These are phyloP conservation scores for Cathartes aura DNA, from an alignment of 2,113 vertebrate genomes.

Conservation along the genomic window DNA sequence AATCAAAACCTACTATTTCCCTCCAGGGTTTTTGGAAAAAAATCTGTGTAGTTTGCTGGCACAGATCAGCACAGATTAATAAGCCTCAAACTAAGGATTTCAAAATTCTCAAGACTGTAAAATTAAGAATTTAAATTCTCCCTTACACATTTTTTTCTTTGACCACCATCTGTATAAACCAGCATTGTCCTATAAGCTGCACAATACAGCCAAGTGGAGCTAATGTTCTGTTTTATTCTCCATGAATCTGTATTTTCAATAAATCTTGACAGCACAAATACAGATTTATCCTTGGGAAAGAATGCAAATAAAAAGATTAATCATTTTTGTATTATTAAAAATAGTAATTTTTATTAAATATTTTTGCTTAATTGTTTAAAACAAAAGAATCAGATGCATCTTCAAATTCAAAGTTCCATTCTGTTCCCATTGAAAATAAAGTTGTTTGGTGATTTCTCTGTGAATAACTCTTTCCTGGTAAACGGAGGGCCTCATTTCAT, in stretches of 20 bases:
- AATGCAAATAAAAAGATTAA: not conserved
- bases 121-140: not conserved
- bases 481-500: not conserved
- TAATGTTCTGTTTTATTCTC: not conserved
- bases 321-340: not conserved
- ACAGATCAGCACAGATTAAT: not conserved
- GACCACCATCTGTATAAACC: not conserved
- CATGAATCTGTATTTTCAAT: not conserved
- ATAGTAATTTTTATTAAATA: accelerated
- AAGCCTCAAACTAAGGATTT: not conserved
- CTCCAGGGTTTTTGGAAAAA: not conserved
- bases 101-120: not conserved
- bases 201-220: not conserved
- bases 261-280: not conserved
- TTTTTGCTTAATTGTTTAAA: not conserved
- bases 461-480: not conserved
- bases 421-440: not conserved
- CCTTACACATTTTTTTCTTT: not conserved
- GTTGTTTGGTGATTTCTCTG: not conserved
- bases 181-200: not conserved
- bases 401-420: not conserved
- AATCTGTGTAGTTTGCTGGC: not conserved
- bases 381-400: not conserved
- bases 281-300: not conserved
- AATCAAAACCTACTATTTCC: not conserved